Evolutionary conservation across 2,797 vertebrate genomes (phyloP).

Genomic region (Fratercula arctica): DNA sequence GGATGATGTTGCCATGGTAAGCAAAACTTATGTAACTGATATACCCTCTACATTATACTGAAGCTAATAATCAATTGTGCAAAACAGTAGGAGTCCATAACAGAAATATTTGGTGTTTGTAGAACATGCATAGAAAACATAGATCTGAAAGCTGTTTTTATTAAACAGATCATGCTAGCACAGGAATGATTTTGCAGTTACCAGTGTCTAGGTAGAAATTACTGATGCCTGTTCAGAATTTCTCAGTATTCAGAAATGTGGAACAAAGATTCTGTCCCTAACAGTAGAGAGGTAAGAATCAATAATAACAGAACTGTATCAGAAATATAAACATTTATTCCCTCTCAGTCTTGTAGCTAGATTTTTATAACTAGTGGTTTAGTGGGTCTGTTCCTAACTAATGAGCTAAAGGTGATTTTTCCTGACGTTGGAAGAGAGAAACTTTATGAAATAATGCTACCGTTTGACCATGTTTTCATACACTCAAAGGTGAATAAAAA

Average conservation of each 20-base stretch:
- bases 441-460: neutral
- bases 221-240: neutral
- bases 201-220: neutral
- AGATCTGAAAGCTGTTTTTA: neutral
- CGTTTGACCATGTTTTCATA: neutral
- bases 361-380: neutral
- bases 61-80: neutral
- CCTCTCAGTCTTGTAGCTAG: neutral
- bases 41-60: neutral
- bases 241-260: neutral
- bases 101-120: neutral
- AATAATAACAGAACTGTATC: neutral
- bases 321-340: neutral
- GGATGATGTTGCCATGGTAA: constrained; percentile 99
- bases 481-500: neutral
- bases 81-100: neutral
- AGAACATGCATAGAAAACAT: neutral
- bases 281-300: neutral
- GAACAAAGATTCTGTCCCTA: neutral
- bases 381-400: neutral
- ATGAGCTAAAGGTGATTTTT: neutral
- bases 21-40: constrained; percentile 45
- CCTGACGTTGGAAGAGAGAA: neutral
- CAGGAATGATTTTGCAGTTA: neutral
- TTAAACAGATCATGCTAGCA: neutral